Evolutionary conservation across 1,140 invertebrate species (phyloP).

Genomic region (Macrobrachium rosenbergii): DNA sequence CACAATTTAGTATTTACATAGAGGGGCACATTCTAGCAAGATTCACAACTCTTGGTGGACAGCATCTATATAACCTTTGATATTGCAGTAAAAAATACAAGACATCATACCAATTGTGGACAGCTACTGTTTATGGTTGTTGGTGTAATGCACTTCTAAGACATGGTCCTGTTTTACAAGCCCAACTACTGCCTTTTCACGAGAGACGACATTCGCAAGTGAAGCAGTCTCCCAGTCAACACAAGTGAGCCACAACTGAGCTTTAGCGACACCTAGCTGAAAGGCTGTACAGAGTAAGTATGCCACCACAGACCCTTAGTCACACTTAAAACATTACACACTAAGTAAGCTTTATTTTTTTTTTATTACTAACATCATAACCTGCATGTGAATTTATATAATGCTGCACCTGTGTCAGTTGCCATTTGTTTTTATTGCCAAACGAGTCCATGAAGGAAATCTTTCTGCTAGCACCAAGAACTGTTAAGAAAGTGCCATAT

Average conservation of each 20-base stretch:
- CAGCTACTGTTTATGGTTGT: slow-evolving; percentile 20
- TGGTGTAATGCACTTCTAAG: neutral
- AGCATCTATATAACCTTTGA: slow-evolving; percentile 46
- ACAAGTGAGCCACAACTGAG: too few species aligned
- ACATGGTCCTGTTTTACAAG: neutral
- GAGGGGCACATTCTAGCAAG: slow-evolving; percentile 63
- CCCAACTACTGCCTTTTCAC: too few species aligned
- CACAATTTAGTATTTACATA: slow-evolving; percentile 63
- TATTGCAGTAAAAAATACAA: slow-evolving; percentile 62
- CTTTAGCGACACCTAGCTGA: too few species aligned
- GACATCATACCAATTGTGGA: slow-evolving; percentile 29
- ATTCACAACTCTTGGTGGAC: slow-evolving; percentile 58
- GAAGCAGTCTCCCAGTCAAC: too few species aligned
- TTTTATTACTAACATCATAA: slow-evolving; percentile 21
- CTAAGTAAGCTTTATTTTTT: slow-evolving; percentile 3
- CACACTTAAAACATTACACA: slow-evolving; percentile 4
- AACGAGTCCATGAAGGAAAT: slow-evolving; percentile 13
- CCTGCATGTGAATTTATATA: slow-evolving; percentile 32
- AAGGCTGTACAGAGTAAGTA: slow-evolving; percentile 7
- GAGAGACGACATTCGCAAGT: too few species aligned
- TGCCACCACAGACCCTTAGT: slow-evolving; percentile 29
- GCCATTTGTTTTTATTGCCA: slow-evolving; percentile 48
- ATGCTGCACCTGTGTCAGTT: slow-evolving; percentile 42
- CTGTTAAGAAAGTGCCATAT: slow-evolving; percentile 25
- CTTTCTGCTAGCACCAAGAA: slow-evolving; percentile 51